Evolutionary conservation across 2,888 invertebrate genomes (phyloP).

Genomic region (Artemia sinica): DNA sequence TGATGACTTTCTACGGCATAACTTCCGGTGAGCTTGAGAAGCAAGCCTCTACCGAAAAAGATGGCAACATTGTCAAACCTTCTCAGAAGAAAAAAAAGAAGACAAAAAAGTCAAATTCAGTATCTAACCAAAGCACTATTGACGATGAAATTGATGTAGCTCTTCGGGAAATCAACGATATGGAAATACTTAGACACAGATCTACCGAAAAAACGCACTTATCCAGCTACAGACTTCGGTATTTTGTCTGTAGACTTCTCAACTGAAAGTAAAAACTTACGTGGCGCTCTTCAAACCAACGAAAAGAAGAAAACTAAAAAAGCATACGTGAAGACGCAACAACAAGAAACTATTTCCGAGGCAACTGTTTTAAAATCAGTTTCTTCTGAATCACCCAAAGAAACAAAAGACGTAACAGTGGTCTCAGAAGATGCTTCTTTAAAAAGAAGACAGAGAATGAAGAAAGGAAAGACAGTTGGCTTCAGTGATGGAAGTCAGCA

Average conservation of each 20-base stretch:
- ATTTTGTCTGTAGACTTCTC: no score
- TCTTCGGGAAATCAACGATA: slow-evolving; percentile 34
- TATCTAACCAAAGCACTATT: slow-evolving; percentile 23
- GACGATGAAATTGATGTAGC: slow-evolving; percentile 37
- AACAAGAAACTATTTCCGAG: slow-evolving; percentile 4
- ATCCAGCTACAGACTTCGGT: no score
- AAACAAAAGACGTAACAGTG: neutral
- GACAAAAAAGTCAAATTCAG: slow-evolving; percentile 28
- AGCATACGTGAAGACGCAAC: slow-evolving; percentile 10
- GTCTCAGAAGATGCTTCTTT: neutral
- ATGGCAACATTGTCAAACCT: slow-evolving; percentile 22
- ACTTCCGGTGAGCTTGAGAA: slow-evolving; percentile 21
- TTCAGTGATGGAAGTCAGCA: slow-evolving; percentile 19
- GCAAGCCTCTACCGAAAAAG: slow-evolving; percentile 24
- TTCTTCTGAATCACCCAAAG: neutral
- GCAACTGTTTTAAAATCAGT: neutral
- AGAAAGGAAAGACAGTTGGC: slow-evolving; percentile 19
- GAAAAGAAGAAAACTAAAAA: slow-evolving; percentile 18
- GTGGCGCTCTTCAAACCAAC: no score
- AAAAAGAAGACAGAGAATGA: slow-evolving; percentile 19
- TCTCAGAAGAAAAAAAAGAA: slow-evolving; percentile 23
- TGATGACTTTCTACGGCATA: slow-evolving; percentile 23
- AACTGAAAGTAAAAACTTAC: no score
- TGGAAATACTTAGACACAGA: slow-evolving; percentile 26
- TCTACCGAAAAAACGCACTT: no score